Conservation (phyloP, 2,888 invertebrate genomes). For the Hypolimnas misippus region DNA sequence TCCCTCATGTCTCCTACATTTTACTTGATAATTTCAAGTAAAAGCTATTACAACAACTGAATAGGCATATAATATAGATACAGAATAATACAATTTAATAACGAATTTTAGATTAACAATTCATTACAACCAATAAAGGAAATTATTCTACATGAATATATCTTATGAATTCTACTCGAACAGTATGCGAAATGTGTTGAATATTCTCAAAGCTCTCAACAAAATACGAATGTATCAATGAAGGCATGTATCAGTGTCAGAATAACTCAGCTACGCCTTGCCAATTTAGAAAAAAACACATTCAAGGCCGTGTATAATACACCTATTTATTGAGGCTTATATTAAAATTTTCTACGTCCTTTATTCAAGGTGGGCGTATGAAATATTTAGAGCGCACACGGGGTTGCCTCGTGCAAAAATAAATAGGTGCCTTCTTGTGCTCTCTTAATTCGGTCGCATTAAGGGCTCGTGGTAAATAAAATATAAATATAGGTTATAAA, state of each 20-base stretch:
- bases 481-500: too few species aligned
- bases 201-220: not conserved
- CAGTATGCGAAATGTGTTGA: not conserved
- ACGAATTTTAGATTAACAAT: not conserved
- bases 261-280: conserved; percentile 30
- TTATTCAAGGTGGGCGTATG: conserved; percentile 53
- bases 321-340: not conserved
- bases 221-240: not conserved
- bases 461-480: not conserved
- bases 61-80: too few species aligned
- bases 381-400: conserved; percentile 53
- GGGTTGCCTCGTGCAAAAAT: conserved; percentile 46
- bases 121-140: not conserved
- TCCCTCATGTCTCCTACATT: too few species aligned
- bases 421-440: conserved; percentile 49
- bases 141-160: conserved; percentile 19
- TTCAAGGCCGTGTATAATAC: conserved; percentile 37
- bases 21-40: too few species aligned
- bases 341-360: conserved; percentile 2
- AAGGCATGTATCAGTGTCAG: conserved; percentile 44
- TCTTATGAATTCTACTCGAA: conserved; percentile 25
- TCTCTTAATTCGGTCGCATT: conserved; percentile 53
- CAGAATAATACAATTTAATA: not conserved
- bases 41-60: too few species aligned
- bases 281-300: conserved; percentile 41